Base-by-base conservation (phyloP, 2,888 invertebrate species). In the Seira ritae region DNA sequence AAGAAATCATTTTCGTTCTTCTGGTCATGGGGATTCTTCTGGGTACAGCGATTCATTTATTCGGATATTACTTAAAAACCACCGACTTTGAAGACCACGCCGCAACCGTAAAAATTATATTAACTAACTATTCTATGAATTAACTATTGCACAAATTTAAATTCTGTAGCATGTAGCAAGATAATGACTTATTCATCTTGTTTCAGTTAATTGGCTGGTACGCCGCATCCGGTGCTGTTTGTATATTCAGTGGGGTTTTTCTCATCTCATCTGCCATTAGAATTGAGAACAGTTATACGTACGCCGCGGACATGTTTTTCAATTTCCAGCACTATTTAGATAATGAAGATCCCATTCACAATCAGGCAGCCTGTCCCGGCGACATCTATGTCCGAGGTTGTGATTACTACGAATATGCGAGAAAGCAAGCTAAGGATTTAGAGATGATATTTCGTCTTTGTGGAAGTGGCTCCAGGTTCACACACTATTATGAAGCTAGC, bases 221-320 rank as follows among this genome's bases (percentile, higher is more conserved):
- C 42, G 46, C 81, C 0, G 3, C 37, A 17, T 70, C 50, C 10
- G 81, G 75, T 23, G 75, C 71, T 15, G 3, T 76, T 3, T 66
- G 71, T 69, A 81, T 81, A 1, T 55, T 71, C 37, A 31, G 3
- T 55, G 55, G 66, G 15, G 50, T 31, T 22, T 67, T 81, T 24
- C 70, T 71, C 0, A 22, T 81, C 12, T 1, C 67, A 19, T 22
- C 75, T 1, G n/a, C 65, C 0, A 37, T 66, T 8, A 66, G 50
- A 19, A 81, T 81, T 55, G 81, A 81, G 66, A 81, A 81, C n/a
- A 60, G 62, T 19, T 81, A 55, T n/a, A 55, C 22, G 0, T 81
- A 81, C 20, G 66, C 76, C 17, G 81, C 76, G 0, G 76, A 81
- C 24, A 75, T 76, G 76, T 60, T 81, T 4, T 37, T 76, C 31